Conservation (phyloP, 2,888 invertebrate genomes). For the Cheilosia impressa region DNA sequence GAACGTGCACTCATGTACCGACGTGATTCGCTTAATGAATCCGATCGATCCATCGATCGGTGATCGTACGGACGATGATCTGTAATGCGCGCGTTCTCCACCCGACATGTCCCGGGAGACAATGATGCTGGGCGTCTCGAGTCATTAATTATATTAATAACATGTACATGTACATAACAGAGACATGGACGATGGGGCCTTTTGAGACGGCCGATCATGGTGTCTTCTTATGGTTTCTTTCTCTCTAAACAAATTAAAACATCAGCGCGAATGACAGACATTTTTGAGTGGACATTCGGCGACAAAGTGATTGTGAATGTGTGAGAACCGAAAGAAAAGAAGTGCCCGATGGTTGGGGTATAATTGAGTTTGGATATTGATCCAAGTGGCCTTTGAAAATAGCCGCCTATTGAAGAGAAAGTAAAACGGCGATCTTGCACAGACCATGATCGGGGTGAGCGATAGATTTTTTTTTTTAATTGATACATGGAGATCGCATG, state of each 20-base stretch:
- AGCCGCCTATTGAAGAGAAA: slow-evolving; percentile 3
- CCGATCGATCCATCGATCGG: slow-evolving; percentile 73
- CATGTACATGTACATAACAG: slow-evolving; percentile 52
- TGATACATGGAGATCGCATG: slow-evolving; percentile 1
- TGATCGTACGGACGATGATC: slow-evolving; percentile 62
- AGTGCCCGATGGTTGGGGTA: background rate
- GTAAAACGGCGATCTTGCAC: background rate
- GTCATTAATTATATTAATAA: slow-evolving; percentile 75
- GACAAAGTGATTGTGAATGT: slow-evolving; percentile 46
- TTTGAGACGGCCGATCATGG: slow-evolving; percentile 3
- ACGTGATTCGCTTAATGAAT: slow-evolving; percentile 75
- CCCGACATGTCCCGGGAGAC: slow-evolving; percentile 39
- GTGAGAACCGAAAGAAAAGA: background rate
- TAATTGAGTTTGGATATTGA: slow-evolving; percentile 37
- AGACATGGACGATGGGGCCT: slow-evolving; percentile 9
- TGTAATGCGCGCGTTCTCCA: slow-evolving; percentile 54
- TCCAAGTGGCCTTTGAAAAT: slow-evolving; percentile 12
- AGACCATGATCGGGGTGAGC: background rate
- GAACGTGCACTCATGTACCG: slow-evolving; percentile 68
- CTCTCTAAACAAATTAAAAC: slow-evolving; percentile 68
- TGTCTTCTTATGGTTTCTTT: slow-evolving; percentile 31
- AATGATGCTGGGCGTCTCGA: slow-evolving; percentile 70
- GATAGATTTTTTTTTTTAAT: background rate
- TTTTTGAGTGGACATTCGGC: slow-evolving; percentile 61
- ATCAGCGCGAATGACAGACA: slow-evolving; percentile 63